phyloP scores from a whole-genome alignment of 2,797 vertebrate species.

The Pseudomugil tenellus region DNA sequence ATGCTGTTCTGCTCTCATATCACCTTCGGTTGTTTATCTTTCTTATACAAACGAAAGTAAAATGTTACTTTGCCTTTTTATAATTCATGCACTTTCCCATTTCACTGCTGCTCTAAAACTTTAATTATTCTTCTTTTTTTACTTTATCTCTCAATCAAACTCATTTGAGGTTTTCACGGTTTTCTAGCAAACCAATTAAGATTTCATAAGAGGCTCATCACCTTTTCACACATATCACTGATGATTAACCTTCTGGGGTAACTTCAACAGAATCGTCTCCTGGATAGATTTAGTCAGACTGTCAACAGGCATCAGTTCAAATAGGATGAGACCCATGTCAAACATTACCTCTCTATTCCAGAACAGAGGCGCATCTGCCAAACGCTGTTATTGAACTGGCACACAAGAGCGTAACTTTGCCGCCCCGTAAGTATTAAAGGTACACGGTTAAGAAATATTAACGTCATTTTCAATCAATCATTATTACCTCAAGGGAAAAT shows the following conservation, averaged over 20 bases:
- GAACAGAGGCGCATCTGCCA: conserved; percentile 76
- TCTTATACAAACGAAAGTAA: conserved; percentile 19
- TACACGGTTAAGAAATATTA: conserved; percentile 82
- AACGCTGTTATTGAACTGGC: conserved; percentile 79
- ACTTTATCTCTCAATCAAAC: conserved; percentile 52
- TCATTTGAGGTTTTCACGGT: conserved; percentile 59
- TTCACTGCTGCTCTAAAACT: conserved; percentile 31
- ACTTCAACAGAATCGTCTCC: conserved; percentile 78
- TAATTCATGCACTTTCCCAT: conserved; percentile 9
- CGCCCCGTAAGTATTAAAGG: conserved; percentile 78
- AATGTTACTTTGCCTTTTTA: background rate
- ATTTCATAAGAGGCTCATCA: conserved; percentile 81
- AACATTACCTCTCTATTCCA: conserved; percentile 79
- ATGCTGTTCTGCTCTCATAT: conserved; percentile 35
- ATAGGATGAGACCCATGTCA: conserved; percentile 80
- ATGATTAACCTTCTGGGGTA: conserved; percentile 80
- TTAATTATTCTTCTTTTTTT: conserved; percentile 19
- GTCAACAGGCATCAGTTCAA: conserved; percentile 83
- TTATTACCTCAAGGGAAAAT: conserved; percentile 75
- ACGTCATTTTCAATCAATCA: conserved; percentile 85
- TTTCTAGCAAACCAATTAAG: conserved; percentile 74
- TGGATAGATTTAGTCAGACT: conserved; percentile 83
- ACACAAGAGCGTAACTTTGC: conserved; percentile 70
- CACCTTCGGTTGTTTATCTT: conserved; percentile 20
- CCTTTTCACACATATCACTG: conserved; percentile 80